Base-by-base conservation (phyloP, 2,797 vertebrate genomes). In the Microctenopoma steveboyesi region DNA sequence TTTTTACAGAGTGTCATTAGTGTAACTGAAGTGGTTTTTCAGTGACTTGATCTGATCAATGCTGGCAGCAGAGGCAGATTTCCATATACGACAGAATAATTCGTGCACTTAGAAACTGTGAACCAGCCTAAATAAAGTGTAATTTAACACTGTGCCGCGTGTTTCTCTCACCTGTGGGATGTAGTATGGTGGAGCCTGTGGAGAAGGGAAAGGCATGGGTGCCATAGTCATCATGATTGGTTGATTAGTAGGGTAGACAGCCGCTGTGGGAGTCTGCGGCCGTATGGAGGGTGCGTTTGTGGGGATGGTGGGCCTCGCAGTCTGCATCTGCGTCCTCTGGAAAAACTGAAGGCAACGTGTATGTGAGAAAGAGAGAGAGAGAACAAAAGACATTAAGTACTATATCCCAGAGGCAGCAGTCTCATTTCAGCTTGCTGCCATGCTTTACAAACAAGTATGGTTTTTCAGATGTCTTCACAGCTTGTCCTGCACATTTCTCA, bases 201-300 rank as follows among this genome's bases (percentile, higher is more conserved):
- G 96, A 74, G 98, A 96, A 0, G 95, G 94, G 82, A 99, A 99
- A 68, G 96, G 95, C 97, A 99, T 97, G 15, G 96, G 96, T 27
- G 97, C 94, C 91, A 99, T 98, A 57, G 97, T 94, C 98, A 99
- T 99, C 97, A 99, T 97, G 92, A 98, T 97, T 90, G 96, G 95
- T 82, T 97, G 97, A 89, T 96, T 98, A 62, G 96, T 86, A 53
- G 96, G 94, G 81, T 98, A 99, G 63, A 99, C 97, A 0, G 97
- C 95, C 1, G 97, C 92, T 0, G 93, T 73, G 2, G 97, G 96
- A 3, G 93, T 94, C 82, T 99, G 98, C 0, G 97, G 94, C 67
- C 97, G 96, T 84, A 99, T 91, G 77, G 97, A 96, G 76, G 96
- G 95, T 50, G 87, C 94, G 93, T 95, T 98, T 70, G 95, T 96